Evolutionary conservation across 2,113 vertebrate genomes (phyloP), one percentile per base, ranked within the genome.

Genomic region (Ursus arctos): DNA sequence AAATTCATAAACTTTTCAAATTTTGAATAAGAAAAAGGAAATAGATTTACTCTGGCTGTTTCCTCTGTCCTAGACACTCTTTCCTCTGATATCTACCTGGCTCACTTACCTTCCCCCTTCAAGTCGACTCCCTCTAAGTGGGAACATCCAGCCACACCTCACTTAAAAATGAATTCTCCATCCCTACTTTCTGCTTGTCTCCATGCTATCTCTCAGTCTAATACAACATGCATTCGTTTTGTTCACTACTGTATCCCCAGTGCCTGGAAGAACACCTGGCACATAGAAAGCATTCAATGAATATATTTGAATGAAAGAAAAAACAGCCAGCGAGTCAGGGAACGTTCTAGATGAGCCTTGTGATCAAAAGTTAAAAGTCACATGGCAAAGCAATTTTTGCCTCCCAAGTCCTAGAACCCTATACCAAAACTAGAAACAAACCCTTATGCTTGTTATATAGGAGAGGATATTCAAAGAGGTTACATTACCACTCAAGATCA

Each of bases 21-120:
- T 43, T 92, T 94, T 89, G 18, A 83, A 18, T 87, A 55, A 79
- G 80, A 74, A 49, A 92, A 92, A 55, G 7, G 53, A 74, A 85
- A 72, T 3, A 47, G 3, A 3, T 43, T 91, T 84, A 13, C 26
- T 49, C 22, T 53, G 40, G 7, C n/a, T 55, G 2, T 7, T 76
- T 36, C 28, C 28, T 86, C 19, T 26, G 3, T 57, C 13, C 55
- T 76, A 9, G 14, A 55, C 24, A 80, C 4, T 24, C 1, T 79
- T 63, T 13, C 15, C n/a, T 43, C 36, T 18, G 7, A 55, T 22
- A 88, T 2, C 16, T 4, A 31, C 4, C 7, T 40, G 4, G 31
- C 8, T 28, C 6, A 63, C 31, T 57, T 22, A 18, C 26, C 40
- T 10, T 31, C 47, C 8, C 84, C 18, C 36, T 40, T 24, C n/a